Evolutionary conservation across 2,113 vertebrate species (phyloP), one percentile per base, ranked within the genome.

Genomic region (Uria aalge): DNA sequence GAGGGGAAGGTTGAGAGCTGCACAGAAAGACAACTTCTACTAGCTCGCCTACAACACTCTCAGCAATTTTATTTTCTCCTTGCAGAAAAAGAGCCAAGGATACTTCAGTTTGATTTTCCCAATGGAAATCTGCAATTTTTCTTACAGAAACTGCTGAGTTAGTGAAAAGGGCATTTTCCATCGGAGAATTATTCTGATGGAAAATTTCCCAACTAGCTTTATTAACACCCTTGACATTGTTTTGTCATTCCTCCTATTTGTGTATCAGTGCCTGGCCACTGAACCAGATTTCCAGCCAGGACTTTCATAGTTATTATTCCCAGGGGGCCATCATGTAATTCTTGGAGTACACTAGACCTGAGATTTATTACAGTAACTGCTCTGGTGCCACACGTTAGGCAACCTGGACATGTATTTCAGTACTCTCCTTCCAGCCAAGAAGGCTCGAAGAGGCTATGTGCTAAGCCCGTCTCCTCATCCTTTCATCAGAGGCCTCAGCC

Each of bases 191-290:
- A 95, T 95, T 95, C 89, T 87, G 87, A 96, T 95, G 89, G 81
- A 97, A 92, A 92, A 92, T 96, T 97, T 97, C 91, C 87, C 87
- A 95, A 95, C 93, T 57, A 55, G 41, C 89, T 96, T 92, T 94
- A 96, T 94, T 96, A 96, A 96, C 91, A 96, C 94, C 94, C 87
- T 95, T 97, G 93, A 97, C 96, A 97, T 79, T 91, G 91, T 97
- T 97, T 96, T 97, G 96, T 90, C 91, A 95, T 94, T 90, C 24
- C 77, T 91, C 81, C 84, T 94, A 92, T 88, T 96, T 95, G 74
- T 91, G 38, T 92, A 97, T 95, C 89, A 93, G 63, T 77, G 71
- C 82, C 77, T 96, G 89, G 77, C 81, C 93, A 96, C 84, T 48
- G 19, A 73, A 96, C 38, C 62, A 87, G 53, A 92, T 82, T 94